Conservation (phyloP, 2,888 invertebrate genomes). For the Laothoe populi region DNA sequence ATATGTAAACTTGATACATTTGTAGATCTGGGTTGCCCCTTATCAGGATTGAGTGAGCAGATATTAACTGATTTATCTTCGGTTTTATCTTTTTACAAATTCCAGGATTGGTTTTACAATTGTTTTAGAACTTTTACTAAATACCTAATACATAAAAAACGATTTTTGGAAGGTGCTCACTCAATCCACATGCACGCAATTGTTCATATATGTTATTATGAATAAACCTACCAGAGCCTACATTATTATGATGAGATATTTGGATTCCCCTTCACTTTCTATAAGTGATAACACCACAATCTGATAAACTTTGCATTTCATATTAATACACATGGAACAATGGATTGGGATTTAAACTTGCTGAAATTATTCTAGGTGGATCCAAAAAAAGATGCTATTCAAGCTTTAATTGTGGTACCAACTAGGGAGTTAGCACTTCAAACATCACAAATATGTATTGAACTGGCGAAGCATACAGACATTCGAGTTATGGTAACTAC, state of each 20-base stretch:
- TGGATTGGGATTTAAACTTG: not conserved
- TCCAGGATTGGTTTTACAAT: no score
- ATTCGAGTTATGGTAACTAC: constrained; percentile 99
- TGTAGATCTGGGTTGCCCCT: no score
- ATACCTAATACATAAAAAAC: no score
- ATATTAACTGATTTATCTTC: no score
- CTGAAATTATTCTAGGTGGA: constrained; percentile 83
- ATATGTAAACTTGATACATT: no score
- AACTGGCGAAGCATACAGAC: constrained; percentile 98
- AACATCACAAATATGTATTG: constrained; percentile 99
- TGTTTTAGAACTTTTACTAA: no score
- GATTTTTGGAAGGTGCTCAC: no score
- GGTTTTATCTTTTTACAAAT: no score
- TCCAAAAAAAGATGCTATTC: constrained; percentile 95
- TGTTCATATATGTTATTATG: no score
- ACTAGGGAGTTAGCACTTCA: constrained; percentile 99
- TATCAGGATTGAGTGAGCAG: no score
- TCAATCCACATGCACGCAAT: no score
- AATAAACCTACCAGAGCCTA: no score
- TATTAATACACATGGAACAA: not conserved
- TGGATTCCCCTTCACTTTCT: constrained; percentile 83
- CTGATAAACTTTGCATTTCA: constrained; percentile 26
- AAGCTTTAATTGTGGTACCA: constrained; percentile 99
- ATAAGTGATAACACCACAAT: constrained; percentile 73
- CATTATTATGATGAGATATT: constrained; percentile 68